Percentiles rank a stretch among this genome's conserved stretches.
Conservation (phyloP, 2,113 vertebrate genomes). For the Strix uralensis region DNA sequence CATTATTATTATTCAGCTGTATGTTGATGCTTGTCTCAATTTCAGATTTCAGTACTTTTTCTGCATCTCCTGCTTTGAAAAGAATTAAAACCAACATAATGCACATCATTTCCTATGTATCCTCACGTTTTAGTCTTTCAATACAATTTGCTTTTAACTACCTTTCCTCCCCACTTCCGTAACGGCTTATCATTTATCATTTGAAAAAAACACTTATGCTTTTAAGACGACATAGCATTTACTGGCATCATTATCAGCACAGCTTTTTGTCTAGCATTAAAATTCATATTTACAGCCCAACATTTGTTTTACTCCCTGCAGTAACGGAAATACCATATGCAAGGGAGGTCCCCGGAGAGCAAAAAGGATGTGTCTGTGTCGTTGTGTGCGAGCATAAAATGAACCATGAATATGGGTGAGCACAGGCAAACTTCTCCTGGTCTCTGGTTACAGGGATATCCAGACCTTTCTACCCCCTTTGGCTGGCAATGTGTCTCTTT, state of each 20-base stretch:
- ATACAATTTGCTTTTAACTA: neutral
- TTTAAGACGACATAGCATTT: neutral
- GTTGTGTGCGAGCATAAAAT: neutral
- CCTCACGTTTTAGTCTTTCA: neutral
- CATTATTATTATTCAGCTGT: neutral
- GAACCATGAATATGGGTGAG: neutral
- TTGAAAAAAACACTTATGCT: neutral
- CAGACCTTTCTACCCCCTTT: neutral
- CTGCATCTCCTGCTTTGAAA: neutral
- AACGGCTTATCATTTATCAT: neutral
- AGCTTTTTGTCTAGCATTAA: neutral
- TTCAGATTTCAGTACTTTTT: neutral
- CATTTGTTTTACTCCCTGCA: neutral
- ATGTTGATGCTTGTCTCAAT: neutral
- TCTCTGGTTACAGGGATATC: too few species aligned
- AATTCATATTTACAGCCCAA: neutral
- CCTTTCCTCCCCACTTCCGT: neutral
- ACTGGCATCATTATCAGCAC: neutral
- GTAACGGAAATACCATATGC: neutral
- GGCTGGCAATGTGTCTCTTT: neutral
- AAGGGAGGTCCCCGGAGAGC: neutral
- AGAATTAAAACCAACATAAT: neutral
- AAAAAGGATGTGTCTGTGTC: neutral
- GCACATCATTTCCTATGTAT: neutral
- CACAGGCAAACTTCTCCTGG: neutral